These are phyloP conservation scores for Cinclus cinclus DNA, from an alignment of 2,113 vertebrate genomes.

Conservation along the genomic window DNA sequence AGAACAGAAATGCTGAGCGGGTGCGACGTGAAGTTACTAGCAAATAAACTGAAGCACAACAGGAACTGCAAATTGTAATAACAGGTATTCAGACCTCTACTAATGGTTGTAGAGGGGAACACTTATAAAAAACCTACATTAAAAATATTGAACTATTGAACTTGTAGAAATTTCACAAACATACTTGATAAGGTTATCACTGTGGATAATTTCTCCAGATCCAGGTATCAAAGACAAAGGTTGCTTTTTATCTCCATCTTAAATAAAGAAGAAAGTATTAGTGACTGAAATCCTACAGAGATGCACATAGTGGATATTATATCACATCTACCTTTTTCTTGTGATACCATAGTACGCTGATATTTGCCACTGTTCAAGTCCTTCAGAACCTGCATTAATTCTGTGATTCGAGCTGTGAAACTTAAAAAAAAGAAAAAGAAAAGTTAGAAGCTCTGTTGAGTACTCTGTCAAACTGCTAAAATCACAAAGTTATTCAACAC, in stretches of 20 bases:
- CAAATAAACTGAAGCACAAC: not conserved
- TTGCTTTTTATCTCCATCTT: conserved; percentile 71
- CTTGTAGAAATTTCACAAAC: conserved; percentile 20
- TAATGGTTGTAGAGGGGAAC: not conserved
- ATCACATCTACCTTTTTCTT: conserved; percentile 81
- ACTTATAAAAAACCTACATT: not conserved
- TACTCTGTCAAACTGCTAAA: not conserved
- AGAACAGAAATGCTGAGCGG: not conserved
- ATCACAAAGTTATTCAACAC: not conserved
- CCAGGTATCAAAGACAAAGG: conserved; percentile 82
- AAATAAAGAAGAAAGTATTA: conserved; percentile 55
- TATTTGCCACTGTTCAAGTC: conserved; percentile 94
- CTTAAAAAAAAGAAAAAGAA: conserved; percentile 62
- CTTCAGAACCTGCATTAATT: conserved; percentile 93
- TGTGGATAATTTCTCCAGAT: conserved; percentile 85
- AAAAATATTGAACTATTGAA: not conserved
- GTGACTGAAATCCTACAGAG: not conserved
- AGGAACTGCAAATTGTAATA: not conserved
- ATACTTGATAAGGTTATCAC: conserved; percentile 94
- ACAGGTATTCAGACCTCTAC: not conserved
- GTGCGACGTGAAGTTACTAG: not conserved
- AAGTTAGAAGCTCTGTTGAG: not conserved
- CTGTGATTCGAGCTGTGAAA: conserved; percentile 94
- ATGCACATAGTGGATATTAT: not conserved
- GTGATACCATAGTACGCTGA: conserved; percentile 92